Conservation (phyloP, 53 echinoderm and acorn worm genomes). For the Echinarachnius parma region DNA sequence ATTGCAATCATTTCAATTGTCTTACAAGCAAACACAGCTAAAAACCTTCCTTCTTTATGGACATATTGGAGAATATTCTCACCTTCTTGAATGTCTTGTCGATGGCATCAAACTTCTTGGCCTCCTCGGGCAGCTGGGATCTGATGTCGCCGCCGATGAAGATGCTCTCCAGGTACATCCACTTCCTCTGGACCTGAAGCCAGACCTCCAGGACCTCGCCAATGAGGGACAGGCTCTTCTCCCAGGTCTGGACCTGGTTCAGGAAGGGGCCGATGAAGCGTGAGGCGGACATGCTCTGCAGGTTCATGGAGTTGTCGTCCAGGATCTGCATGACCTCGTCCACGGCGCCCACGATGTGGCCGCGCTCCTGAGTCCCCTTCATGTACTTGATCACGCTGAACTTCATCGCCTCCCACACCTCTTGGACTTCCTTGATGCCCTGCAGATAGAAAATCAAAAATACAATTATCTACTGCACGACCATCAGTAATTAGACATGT, state of each 20-base stretch:
- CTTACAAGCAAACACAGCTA: no score
- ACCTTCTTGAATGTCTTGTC: conserved; percentile 99
- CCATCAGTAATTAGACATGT: no score
- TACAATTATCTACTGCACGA: no score
- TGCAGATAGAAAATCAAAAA: conserved; percentile 29
- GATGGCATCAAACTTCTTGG: conserved; percentile 99
- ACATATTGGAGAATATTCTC: no score
- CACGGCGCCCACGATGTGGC: conserved; percentile 90
- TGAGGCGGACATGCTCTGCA: conserved; percentile 99
- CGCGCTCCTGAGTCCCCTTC: conserved; percentile 99
- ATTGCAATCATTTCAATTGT: no score
- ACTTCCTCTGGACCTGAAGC: conserved; percentile 96
- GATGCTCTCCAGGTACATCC: conserved; percentile 99
- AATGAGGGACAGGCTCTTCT: conserved; percentile 98
- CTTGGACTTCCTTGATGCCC: conserved; percentile 99
- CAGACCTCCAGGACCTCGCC: conserved; percentile 97
- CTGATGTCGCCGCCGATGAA: conserved; percentile 99
- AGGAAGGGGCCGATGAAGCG: conserved; percentile 98
- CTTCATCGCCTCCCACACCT: conserved; percentile 98
- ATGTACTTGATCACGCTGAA: conserved; percentile 94
- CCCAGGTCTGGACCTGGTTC: conserved; percentile 89
- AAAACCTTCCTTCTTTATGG: no score
- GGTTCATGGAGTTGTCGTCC: conserved; percentile 98
- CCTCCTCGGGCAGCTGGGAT: conserved; percentile 97
- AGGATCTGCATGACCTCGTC: conserved; percentile 97